phyloP scores from a whole-genome alignment of 2,888 invertebrate genomes.

The Helicoverpa assulta region DNA sequence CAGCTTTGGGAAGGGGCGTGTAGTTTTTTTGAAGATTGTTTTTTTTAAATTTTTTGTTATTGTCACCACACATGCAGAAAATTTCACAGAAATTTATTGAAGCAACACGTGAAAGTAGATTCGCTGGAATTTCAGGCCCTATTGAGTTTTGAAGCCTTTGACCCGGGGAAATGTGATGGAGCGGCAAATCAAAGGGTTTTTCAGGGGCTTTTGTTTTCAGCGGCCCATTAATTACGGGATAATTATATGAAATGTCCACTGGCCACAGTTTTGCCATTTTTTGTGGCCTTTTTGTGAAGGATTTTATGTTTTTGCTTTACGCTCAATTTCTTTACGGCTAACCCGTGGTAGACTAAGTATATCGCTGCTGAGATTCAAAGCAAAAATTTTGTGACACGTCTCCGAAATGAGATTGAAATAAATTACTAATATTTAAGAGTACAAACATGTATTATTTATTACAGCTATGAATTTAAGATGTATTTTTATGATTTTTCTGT shows the following conservation, averaged over 20 bases:
- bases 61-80: constrained; percentile 52
- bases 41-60: constrained; percentile 28
- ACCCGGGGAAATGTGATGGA: constrained; percentile 84
- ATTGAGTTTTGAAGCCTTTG: constrained; percentile 82
- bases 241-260: constrained; percentile 78
- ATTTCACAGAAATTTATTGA: constrained; percentile 62
- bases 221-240: constrained; percentile 78
- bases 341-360: background rate
- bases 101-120: constrained; percentile 65
- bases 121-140: constrained; percentile 81
- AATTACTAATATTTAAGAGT: background rate
- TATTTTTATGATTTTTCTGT: background rate
- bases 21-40: constrained; percentile 1
- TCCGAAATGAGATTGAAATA: background rate
- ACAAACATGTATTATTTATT: background rate
- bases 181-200: constrained; percentile 89
- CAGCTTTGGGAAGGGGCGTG: background rate
- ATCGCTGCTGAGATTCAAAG: constrained; percentile 3
- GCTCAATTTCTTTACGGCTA: constrained; percentile 32
- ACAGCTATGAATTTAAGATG: background rate
- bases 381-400: background rate
- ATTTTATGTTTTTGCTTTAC: constrained; percentile 46
- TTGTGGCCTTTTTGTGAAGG: constrained; percentile 47
- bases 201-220: constrained; percentile 80
- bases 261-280: constrained; percentile 59